Evolutionary conservation across 2,888 invertebrate genomes (phyloP).

Genomic region (Encarsia formosa): DNA sequence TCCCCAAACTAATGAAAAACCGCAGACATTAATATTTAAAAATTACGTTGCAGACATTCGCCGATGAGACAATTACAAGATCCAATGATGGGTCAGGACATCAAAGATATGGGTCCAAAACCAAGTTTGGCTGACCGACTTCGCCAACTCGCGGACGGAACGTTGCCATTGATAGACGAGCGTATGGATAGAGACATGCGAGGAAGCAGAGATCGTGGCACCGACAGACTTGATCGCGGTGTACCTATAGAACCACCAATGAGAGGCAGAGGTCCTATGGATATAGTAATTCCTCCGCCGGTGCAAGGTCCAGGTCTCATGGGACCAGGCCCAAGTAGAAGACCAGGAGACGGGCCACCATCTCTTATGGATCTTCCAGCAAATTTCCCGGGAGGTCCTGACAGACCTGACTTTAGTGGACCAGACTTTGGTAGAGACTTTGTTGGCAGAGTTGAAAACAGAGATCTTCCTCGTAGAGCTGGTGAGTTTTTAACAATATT

Average conservation of each 20-base stretch:
- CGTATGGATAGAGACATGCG: slow-evolving; percentile 43
- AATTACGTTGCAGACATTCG: slow-evolving; percentile 31
- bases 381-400: slow-evolving; percentile 39
- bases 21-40: slow-evolving; percentile 22
- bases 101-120: slow-evolving; percentile 41
- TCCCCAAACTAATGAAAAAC: too few species aligned
- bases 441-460: slow-evolving; percentile 21
- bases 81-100: slow-evolving; percentile 12
- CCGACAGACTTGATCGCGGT: not conserved
- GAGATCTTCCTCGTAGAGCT: not conserved
- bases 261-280: not conserved
- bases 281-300: not conserved
- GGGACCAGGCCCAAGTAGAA: slow-evolving; percentile 15
- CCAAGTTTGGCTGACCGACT: slow-evolving; percentile 48
- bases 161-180: slow-evolving; percentile 42
- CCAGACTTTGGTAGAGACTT: slow-evolving; percentile 16
- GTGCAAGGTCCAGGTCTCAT: slow-evolving; percentile 7
- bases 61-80: slow-evolving; percentile 39
- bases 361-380: slow-evolving; percentile 47
- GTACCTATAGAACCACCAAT: not conserved
- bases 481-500: not conserved
- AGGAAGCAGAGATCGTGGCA: slow-evolving; percentile 41
- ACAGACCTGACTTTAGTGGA: slow-evolving; percentile 27
- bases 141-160: slow-evolving; percentile 49
- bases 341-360: slow-evolving; percentile 44